A percentile compares a stretch with the other conserved stretches of the same genome.
These are phyloP conservation scores for Diachasmimorpha longicaudata DNA, from an alignment of 1,140 invertebrate species.

Conservation along the genomic window DNA sequence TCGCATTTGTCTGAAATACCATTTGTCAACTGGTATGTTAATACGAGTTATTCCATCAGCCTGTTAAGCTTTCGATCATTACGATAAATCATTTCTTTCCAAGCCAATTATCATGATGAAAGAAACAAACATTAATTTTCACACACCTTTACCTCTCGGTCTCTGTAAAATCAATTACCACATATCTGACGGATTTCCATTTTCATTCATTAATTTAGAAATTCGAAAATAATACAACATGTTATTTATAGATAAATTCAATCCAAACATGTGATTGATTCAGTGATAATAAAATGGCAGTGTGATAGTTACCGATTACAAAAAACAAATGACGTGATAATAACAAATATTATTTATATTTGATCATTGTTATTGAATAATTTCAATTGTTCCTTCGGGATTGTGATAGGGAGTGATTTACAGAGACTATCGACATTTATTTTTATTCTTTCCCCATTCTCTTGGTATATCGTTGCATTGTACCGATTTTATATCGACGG, in stretches of 20 bases:
- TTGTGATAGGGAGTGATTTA: neutral
- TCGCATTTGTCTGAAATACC: too few relatives aligned
- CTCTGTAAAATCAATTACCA: neutral
- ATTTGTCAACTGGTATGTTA: too few relatives aligned
- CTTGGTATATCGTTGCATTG: neutral
- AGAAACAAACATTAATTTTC: neutral
- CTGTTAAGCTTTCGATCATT: neutral
- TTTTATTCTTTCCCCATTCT: neutral
- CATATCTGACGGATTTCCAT: neutral
- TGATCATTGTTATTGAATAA: neutral
- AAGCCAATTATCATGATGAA: neutral
- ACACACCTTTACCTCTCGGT: neutral
- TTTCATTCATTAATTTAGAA: neutral
- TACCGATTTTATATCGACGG: neutral
- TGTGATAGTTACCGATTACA: slow-evolving; percentile 2
- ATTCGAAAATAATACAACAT: neutral
- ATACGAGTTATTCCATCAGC: neutral
- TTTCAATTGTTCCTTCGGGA: neutral
- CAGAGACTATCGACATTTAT: neutral
- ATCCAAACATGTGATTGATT: neutral
- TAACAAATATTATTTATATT: neutral
- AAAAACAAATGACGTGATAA: neutral
- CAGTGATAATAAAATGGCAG: slow-evolving; percentile 7
- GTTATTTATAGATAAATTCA: neutral
- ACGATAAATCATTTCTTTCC: neutral